Base-by-base conservation (phyloP, 1,140 invertebrate species). In the Sycophila sp. region DNA sequence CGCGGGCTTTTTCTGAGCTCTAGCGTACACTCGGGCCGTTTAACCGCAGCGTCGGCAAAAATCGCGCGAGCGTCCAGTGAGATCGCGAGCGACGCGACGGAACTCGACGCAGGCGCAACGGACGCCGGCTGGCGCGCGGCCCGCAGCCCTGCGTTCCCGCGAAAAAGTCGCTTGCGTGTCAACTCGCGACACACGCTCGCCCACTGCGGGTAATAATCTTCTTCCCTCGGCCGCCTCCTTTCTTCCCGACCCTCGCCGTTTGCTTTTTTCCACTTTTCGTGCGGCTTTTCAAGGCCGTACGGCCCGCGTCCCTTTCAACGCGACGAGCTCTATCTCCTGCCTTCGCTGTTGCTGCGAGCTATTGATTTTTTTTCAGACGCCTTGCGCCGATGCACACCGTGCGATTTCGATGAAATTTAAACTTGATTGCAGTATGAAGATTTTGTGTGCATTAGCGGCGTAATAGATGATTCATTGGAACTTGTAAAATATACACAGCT, bases 131-230 rank as follows among this genome's bases (percentile, higher is more conserved):
- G 63, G 26, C 40, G 17, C 38, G n/a, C 10, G 15, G n/a, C n/a
- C 10, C 4, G 19, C 2, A 38, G 22, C 63, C 34, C 47, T 34
- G 34, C 72, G 69, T 79, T 79, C 74, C 73, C 78, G 74, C 78
- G 77, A 78, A 81, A 81, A 78, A 79, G 76, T 73, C 75, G 76
- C 76, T 83, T 77, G 81, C 81, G 78, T 79, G 77, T 77, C 77
- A 78, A 77, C 78, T 73, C 71, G 74, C 73, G 72, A 79, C 73
- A 75, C 73, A 76, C 74, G 71, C 75, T 72, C 62, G 59, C 53
- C 62, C 69, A 72, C 77, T 77, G 74, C 63, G 78, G 77, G 74
- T 80, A 80, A 79, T 78, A 76, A 79, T 77, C 76, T 78, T 78
- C 76, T 79, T 76, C 77, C 74, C 34, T 22, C 32, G 6, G 8